A percentile compares a stretch with the other conserved stretches of the same genome.
Evolutionary conservation across 2,113 vertebrate species (phyloP).

Genomic region (Poeciliopsis prolifica): DNA sequence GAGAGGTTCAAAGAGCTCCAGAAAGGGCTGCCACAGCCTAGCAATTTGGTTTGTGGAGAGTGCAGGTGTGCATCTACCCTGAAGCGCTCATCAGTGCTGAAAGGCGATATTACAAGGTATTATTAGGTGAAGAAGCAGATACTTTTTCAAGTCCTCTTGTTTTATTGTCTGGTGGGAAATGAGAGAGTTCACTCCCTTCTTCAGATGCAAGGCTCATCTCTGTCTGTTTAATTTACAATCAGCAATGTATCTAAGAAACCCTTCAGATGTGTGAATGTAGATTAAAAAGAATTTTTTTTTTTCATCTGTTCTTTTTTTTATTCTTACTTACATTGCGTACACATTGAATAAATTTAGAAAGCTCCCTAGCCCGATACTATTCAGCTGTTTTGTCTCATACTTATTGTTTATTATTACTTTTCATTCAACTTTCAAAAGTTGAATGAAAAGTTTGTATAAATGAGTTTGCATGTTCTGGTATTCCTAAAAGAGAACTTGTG

Average conservation of each 20-base stretch:
- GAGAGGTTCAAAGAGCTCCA: conserved; percentile 53
- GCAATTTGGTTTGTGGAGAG: conserved; percentile 54
- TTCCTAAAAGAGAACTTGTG: too few species aligned
- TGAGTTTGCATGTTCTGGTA: too few species aligned
- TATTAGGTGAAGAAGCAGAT: conserved; percentile 60
- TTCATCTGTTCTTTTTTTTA: not conserved
- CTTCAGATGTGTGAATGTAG: not conserved
- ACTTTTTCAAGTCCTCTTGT: conserved; percentile 59
- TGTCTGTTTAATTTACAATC: conserved; percentile 21
- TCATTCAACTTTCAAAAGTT: too few species aligned
- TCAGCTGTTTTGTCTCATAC: conserved; percentile 22
- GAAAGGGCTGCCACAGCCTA: conserved; percentile 51
- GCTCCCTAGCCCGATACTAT: not conserved
- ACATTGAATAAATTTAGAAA: not conserved
- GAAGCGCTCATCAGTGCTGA: conserved; percentile 57
- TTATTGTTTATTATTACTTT: conserved; percentile 16
- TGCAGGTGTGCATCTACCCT: conserved; percentile 72
- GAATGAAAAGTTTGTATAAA: too few species aligned
- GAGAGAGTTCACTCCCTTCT: conserved; percentile 9
- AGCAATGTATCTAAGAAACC: not conserved
- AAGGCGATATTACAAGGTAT: conserved; percentile 72
- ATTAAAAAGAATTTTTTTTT: not conserved
- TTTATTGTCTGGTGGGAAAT: conserved; percentile 28
- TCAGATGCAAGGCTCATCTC: conserved; percentile 21
- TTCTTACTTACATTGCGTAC: not conserved